Evolutionary conservation across 2,888 invertebrate species (phyloP), one percentile per base, ranked within the genome.

Genomic region (Thecophora atra): DNA sequence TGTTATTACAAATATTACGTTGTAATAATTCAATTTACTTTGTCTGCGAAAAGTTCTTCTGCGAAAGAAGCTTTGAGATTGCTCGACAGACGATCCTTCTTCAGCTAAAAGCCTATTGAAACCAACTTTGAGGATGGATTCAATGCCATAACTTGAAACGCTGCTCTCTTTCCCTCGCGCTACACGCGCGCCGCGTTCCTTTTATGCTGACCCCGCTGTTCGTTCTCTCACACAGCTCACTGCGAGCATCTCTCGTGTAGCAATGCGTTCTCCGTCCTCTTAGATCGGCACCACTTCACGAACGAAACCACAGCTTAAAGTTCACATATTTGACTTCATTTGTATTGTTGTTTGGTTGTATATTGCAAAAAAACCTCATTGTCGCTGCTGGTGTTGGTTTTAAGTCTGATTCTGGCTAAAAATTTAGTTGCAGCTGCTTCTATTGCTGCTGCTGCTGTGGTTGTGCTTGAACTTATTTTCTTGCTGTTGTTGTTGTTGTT

Each of bases 331-430:
- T 65, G 58, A 60, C 62, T 60, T 52, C 64, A 60, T 69, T 69
- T 3, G 51, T 66, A 44, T 67, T 47, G 47, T 65, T 65, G 42
- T 26, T 42, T 5, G 24, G 30, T 47, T 62, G 13, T 30, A 64
- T 42, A 70, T 21, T 26, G 30, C 42, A 47, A 67, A 71, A 44
- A n/a, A n/a, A 67, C 63, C 24, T 54, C 75, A 60, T 75, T 73
- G 71, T 44, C 60, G 47, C n/a, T 69, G 52, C 28, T 60, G 75
- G 70, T 77, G 70, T 69, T 74, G 65, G 68, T 72, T 52, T 62
- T 30, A 26, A 24, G 56, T 62, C 75, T 73, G 65, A 69, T 72
- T 75, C 73, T 73, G 60, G 62, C 37, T 37, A 62, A 19, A 66
- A 72, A 21, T 56, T 44, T 17, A 44, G 26, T 58, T 13, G 62